These are phyloP conservation scores for Coendou prehensilis DNA, from an alignment of 2,797 vertebrate species.

Conservation along the genomic window DNA sequence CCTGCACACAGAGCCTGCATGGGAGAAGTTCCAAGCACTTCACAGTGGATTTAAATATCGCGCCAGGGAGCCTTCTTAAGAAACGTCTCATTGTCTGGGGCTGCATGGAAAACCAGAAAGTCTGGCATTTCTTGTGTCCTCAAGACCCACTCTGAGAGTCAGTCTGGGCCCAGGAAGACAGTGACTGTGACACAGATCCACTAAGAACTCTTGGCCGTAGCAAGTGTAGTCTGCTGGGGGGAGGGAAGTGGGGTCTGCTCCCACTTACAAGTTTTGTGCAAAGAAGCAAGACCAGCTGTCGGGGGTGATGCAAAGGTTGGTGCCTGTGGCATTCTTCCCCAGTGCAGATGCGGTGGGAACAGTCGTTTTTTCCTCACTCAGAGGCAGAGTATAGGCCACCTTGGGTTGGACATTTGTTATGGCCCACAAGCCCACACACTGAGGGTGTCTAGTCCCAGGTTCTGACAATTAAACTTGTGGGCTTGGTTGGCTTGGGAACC, in stretches of 20 bases:
- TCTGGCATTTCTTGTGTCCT: neutral
- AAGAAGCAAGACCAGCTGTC: neutral
- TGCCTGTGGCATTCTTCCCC: neutral
- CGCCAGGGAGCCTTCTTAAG: neutral
- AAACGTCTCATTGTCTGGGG: neutral
- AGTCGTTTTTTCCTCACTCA: neutral
- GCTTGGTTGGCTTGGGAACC: neutral
- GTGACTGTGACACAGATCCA: neutral
- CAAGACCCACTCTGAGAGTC: neutral
- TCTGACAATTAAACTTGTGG: neutral
- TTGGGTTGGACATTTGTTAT: neutral
- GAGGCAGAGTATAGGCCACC: neutral
- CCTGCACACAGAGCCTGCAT: neutral
- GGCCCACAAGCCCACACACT: neutral
- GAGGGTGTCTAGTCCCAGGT: neutral
- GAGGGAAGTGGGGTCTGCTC: neutral
- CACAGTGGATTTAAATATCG: neutral
- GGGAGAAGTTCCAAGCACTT: neutral
- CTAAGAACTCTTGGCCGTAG: neutral
- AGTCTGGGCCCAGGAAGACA: neutral
- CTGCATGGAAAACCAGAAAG: neutral
- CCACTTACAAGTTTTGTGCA: neutral
- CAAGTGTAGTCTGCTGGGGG: neutral
- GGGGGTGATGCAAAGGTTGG: neutral
- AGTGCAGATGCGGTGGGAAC: rapidly evolving